phyloP scores from a whole-genome alignment of 2,797 vertebrate genomes.

The Lutjanus argentimaculatus region DNA sequence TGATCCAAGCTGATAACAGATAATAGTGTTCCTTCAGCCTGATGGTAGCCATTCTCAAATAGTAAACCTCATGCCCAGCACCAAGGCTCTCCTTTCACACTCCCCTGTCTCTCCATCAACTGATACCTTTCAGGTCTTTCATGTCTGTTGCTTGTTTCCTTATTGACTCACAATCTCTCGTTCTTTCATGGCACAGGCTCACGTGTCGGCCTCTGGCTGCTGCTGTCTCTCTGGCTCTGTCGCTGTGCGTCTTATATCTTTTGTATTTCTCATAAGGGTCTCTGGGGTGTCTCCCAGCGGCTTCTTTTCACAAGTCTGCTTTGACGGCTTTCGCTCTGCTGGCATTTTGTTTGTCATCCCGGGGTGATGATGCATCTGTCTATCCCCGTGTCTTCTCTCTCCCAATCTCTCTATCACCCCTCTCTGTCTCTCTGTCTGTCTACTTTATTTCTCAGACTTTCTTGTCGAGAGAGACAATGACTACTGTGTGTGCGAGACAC shows the following conservation, averaged over 20 bases:
- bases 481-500: constrained; percentile 95
- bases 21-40: constrained; percentile 60
- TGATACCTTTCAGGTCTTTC: constrained; percentile 62
- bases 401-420: constrained; percentile 7
- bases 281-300: constrained; percentile 30
- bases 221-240: constrained; percentile 33
- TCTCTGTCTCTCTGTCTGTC: background rate
- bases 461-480: constrained; percentile 96
- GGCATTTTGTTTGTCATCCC: constrained; percentile 53
- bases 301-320: constrained; percentile 31
- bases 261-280: constrained; percentile 43
- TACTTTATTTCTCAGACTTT: constrained; percentile 87
- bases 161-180: constrained; percentile 53
- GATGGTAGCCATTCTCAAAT: constrained; percentile 49
- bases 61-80: constrained; percentile 27
- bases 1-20: constrained; percentile 71
- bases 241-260: constrained; percentile 19
- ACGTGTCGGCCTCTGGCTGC: constrained; percentile 30
- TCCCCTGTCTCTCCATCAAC: constrained; percentile 50
- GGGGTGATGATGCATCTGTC: constrained; percentile 34
- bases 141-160: constrained; percentile 58
- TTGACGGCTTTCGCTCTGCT: constrained; percentile 39
- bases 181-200: constrained; percentile 33
- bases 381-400: constrained; percentile 18
- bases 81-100: constrained; percentile 38